Evolutionary conservation across 2,113 vertebrate genomes (phyloP), one percentile per base, ranked within the genome.

Genomic region (Anser brachyrhynchus): DNA sequence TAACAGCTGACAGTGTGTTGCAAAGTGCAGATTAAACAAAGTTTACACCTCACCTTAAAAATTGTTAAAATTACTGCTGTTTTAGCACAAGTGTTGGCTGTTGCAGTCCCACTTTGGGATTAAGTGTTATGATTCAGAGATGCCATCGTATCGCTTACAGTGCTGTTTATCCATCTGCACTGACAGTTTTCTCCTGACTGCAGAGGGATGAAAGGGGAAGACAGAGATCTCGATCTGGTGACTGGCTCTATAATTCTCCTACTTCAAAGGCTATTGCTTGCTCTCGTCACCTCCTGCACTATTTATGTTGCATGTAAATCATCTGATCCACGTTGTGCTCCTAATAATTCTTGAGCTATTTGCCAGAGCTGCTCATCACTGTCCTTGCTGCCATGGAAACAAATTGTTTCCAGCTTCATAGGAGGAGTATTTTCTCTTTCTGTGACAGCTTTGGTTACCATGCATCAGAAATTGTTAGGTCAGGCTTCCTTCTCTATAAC

Each of bases 351-450:
- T 90, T n/a, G 9, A 89, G 74, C 66, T 91, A 3, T 90, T 93
- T 91, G 80, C 92, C 72, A 6, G n/a, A 69, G 54, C 83, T 94
- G 84, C 89, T 96, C 87, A 90, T 96, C 92, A 77, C 37, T 92
- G 49, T 89, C 72, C 33, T 46, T 75, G 93, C 92, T 96, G 80
- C 92, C 83, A 95, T 97, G 89, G 95, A 95, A 97, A 97, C 95
- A 93, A 93, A 95, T 94, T 90, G 69, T 84, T 96, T 79, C 39
- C 31, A 51, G 71, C 77, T 94, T 93, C 86, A 94, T 58, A 62
- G 70, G 54, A 87, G 81, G 92, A 91, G 58, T 91, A 62, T 89
- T 90, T 92, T 89, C 52, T 87, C 77, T 83, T 86, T 78, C 69
- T 10, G 5, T 75, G 65, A 54, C 90, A 94, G 88, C 49, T 93